These are phyloP conservation scores for Thymelicus lineola DNA, from an alignment of 2,888 invertebrate species.

Conservation along the genomic window DNA sequence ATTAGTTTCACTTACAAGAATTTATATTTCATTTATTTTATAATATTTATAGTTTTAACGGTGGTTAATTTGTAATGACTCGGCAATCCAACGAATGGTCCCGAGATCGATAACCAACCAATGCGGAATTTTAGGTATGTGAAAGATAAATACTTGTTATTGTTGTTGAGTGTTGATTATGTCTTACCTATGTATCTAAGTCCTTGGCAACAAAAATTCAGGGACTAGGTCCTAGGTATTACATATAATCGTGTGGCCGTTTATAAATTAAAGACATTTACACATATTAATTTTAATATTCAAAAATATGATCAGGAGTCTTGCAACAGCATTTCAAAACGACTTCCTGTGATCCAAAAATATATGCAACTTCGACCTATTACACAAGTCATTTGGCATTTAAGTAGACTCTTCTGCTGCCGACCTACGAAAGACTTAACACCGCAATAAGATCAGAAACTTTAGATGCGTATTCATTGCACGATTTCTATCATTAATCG, in stretches of 20 bases:
- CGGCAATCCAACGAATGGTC: too few species aligned
- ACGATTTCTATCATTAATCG: conserved; percentile 34
- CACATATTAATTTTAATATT: conserved; percentile 13
- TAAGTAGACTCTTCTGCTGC: conserved; percentile 14
- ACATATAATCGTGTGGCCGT: not conserved
- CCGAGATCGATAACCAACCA: too few species aligned
- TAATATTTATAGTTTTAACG: too few species aligned
- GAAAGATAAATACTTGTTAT: too few species aligned
- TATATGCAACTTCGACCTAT: conserved; percentile 24
- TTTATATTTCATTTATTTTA: too few species aligned
- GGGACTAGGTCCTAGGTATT: too few species aligned
- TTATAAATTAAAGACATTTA: not conserved
- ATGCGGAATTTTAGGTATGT: too few species aligned
- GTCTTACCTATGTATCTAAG: too few species aligned
- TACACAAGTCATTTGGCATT: conserved; percentile 28
- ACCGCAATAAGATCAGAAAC: conserved; percentile 13
- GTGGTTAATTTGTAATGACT: too few species aligned
- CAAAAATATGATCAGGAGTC: conserved; percentile 9
- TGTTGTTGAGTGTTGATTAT: too few species aligned
- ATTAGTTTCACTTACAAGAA: too few species aligned
- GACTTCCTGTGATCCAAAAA: conserved; percentile 27
- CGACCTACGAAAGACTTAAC: not conserved
- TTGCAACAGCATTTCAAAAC: conserved; percentile 27
- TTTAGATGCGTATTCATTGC: conserved; percentile 18
- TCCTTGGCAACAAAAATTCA: too few species aligned